Conservation (phyloP, 2,113 vertebrate species). For the Mus spicilegus region DNA sequence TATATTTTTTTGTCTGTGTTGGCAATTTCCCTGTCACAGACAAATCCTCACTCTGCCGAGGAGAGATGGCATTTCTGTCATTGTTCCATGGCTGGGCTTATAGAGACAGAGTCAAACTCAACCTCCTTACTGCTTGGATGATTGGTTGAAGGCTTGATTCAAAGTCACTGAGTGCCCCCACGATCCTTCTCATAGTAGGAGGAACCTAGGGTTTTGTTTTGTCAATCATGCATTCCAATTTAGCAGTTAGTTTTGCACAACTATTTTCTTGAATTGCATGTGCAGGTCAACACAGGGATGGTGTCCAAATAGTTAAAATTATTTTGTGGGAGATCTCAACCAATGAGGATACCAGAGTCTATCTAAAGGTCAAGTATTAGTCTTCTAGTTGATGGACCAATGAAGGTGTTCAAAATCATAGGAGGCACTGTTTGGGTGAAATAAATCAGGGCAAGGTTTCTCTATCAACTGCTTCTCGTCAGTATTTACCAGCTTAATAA, state of each 20-base stretch:
- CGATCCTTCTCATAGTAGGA: background rate
- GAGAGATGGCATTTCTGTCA: conserved; percentile 12
- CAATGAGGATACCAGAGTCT: background rate
- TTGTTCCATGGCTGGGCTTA: conserved; percentile 10
- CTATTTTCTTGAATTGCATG: background rate
- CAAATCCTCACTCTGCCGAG: background rate
- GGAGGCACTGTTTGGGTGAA: background rate
- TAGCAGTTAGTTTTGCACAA: background rate
- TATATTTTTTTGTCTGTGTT: background rate
- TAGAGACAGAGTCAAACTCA: background rate
- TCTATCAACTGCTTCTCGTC: background rate
- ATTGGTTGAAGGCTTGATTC: conserved; percentile 11
- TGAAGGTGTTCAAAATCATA: background rate
- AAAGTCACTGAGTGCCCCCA: background rate
- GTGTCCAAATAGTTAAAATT: conserved; percentile 14
- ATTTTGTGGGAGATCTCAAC: background rate
- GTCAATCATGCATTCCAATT: background rate
- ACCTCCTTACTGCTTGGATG: background rate
- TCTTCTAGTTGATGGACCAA: background rate
- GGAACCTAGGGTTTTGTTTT: background rate
- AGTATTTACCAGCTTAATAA: background rate
- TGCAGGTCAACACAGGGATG: background rate
- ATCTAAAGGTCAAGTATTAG: background rate
- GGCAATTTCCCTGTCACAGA: conserved; percentile 45
- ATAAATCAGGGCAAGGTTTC: background rate